These are phyloP conservation scores for Plestiodon gilberti DNA, from an alignment of 2,113 vertebrate species.

Conservation along the genomic window DNA sequence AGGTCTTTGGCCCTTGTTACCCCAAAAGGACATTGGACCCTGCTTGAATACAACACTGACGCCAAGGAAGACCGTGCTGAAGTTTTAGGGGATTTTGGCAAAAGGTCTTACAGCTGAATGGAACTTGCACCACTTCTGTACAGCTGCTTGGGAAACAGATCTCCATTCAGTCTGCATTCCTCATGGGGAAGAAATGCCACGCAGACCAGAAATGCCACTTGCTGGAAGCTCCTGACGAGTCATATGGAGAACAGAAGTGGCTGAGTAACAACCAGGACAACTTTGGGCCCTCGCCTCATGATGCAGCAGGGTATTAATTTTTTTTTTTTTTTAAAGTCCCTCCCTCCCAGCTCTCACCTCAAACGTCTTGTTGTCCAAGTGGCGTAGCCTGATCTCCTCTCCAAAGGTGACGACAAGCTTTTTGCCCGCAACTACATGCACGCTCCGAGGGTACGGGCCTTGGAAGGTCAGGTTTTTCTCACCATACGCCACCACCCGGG, in stretches of 20 bases:
- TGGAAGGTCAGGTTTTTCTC: conserved; percentile 78
- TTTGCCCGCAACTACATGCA: conserved; percentile 21
- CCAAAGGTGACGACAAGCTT: conserved; percentile 77
- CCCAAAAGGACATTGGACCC: too few species aligned
- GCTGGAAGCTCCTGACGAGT: neutral
- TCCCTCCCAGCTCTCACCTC: conserved; percentile 75
- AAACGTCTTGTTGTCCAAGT: conserved; percentile 63
- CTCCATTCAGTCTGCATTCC: neutral
- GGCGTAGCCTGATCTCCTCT: conserved; percentile 71
- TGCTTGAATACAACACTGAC: neutral
- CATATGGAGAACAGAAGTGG: neutral
- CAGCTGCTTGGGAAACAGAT: neutral
- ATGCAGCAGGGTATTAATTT: neutral
- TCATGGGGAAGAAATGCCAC: neutral
- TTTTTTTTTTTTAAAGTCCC: too few species aligned
- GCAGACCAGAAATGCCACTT: neutral
- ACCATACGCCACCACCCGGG: conserved; percentile 85
- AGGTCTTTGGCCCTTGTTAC: too few species aligned
- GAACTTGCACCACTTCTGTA: neutral
- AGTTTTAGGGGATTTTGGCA: neutral
- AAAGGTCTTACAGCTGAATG: neutral
- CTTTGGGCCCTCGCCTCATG: neutral
- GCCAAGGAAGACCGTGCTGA: neutral
- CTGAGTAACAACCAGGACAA: neutral
- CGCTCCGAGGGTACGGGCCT: conserved; percentile 81